phyloP scores from a whole-genome alignment of 2,888 invertebrate genomes.

The Esperia sulphurella region DNA sequence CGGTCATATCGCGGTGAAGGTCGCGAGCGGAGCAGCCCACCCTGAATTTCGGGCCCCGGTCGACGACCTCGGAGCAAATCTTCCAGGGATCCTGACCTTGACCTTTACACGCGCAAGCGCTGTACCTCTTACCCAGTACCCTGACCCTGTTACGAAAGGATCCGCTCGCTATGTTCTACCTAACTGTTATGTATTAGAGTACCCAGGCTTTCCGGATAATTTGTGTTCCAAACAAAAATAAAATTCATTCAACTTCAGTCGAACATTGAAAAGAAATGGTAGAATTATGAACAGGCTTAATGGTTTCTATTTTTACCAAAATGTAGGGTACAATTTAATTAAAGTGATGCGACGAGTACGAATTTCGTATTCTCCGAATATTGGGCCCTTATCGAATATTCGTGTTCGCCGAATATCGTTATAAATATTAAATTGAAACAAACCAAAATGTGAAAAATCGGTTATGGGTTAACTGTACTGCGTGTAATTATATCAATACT shows the following conservation, averaged over 20 bases:
- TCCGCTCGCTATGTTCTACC: conserved; percentile 27
- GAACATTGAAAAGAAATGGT: not conserved
- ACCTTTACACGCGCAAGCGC: conserved; percentile 76
- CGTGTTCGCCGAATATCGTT: too few species aligned
- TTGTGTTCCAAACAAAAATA: not conserved
- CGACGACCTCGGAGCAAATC: conserved; percentile 70
- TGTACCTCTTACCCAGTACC: conserved; percentile 60
- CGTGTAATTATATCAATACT: too few species aligned
- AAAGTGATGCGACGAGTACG: too few species aligned
- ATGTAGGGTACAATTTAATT: too few species aligned
- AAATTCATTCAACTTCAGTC: not conserved
- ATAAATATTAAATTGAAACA: too few species aligned
- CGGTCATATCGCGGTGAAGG: conserved; percentile 67
- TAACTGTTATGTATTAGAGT: conserved; percentile 5
- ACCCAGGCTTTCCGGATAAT: conserved; percentile 5
- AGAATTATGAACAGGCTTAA: not conserved
- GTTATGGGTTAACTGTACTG: too few species aligned
- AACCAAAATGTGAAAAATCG: too few species aligned
- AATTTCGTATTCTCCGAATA: too few species aligned
- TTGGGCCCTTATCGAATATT: too few species aligned
- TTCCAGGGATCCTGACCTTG: conserved; percentile 74
- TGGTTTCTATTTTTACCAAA: too few species aligned
- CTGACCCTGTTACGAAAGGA: conserved; percentile 69
- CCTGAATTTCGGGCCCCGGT: conserved; percentile 66
- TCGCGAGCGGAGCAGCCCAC: conserved; percentile 56